phyloP scores from a whole-genome alignment of 2,797 vertebrate genomes.

The Octomys mimax region DNA sequence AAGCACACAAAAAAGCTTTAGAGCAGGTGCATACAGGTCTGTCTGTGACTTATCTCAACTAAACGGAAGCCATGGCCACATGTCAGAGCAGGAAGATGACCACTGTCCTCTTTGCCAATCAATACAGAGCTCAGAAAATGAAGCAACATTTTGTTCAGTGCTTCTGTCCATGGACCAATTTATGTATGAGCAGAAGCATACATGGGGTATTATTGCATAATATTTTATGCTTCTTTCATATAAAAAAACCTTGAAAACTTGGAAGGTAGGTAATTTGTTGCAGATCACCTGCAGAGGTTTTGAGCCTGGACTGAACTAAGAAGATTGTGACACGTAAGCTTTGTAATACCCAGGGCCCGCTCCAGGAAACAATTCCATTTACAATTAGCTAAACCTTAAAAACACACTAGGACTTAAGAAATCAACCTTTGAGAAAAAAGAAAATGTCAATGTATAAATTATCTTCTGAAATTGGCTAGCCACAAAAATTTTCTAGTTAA shows the following conservation, averaged over 20 bases:
- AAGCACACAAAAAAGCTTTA: not conserved
- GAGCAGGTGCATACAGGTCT: not conserved
- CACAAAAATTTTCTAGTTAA: slow-evolving; percentile 39
- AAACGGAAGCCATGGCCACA: not conserved
- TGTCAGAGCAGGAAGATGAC: not conserved
- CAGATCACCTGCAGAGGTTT: not conserved
- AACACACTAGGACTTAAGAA: not conserved
- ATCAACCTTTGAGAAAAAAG: not conserved
- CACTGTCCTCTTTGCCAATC: not conserved
- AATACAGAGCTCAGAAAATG: not conserved
- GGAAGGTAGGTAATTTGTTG: not conserved
- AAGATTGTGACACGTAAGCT: not conserved
- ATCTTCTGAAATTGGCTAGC: not conserved
- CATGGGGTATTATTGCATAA: not conserved
- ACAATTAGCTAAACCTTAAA: not conserved
- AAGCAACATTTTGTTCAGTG: not conserved
- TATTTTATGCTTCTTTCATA: not conserved
- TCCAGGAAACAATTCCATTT: not conserved
- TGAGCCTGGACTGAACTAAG: not conserved
- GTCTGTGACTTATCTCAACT: not conserved
- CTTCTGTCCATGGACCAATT: not conserved
- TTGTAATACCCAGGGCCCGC: not conserved
- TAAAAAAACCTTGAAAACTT: not conserved
- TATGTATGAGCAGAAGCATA: not conserved
- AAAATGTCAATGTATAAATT: not conserved